phyloP scores from a whole-genome alignment of 2,888 invertebrate species.

The Pelosia muscerda region DNA sequence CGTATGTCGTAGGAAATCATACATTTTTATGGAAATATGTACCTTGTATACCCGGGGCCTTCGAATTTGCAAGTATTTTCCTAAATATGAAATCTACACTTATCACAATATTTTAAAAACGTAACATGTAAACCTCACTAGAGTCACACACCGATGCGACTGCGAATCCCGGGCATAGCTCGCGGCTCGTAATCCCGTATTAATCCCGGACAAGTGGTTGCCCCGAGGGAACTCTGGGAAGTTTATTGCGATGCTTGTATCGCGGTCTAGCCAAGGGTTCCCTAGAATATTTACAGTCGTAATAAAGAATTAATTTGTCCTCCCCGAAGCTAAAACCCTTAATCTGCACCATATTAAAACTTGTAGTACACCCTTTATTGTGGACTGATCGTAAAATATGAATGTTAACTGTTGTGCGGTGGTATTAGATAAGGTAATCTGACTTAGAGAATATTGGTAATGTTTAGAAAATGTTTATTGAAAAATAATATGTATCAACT shows the following conservation, averaged over 20 bases:
- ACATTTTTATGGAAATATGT: no score
- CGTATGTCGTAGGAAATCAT: no score
- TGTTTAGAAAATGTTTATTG: background rate
- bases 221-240: slow-evolving; percentile 78
- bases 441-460: background rate
- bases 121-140: slow-evolving; percentile 58
- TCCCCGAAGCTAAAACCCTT: slow-evolving; percentile 56
- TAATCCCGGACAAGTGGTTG: slow-evolving; percentile 81
- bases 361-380: slow-evolving; percentile 49
- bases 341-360: slow-evolving; percentile 68
- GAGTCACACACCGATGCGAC: slow-evolving; percentile 25
- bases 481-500: background rate
- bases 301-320: slow-evolving; percentile 78
- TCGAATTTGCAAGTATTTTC: no score
- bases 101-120: background rate
- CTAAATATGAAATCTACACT: background rate
- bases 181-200: slow-evolving; percentile 59
- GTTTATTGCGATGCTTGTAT: slow-evolving; percentile 71
- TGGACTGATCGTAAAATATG: slow-evolving; percentile 22
- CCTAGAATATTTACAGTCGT: slow-evolving; percentile 66
- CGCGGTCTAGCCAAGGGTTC: slow-evolving; percentile 45
- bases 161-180: slow-evolving; percentile 53
- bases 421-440: background rate
- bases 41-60: no score
- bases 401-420: slow-evolving; percentile 2